A percentile compares a stretch with the other conserved stretches of the same genome.
These are phyloP conservation scores for Coleophora flavipennella DNA, from an alignment of 2,888 invertebrate species.

Conservation along the genomic window DNA sequence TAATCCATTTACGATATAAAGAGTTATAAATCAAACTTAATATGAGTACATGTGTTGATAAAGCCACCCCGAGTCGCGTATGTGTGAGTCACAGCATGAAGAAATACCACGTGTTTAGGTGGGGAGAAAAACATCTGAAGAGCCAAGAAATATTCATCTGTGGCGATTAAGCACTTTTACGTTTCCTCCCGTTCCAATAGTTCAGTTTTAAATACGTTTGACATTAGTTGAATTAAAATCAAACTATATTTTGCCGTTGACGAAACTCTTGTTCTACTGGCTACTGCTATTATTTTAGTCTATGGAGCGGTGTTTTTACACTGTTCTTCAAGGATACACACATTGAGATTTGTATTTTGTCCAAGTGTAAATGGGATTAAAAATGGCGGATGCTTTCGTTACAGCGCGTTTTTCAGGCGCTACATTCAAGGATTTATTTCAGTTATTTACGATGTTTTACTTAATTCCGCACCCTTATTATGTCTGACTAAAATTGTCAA, in stretches of 20 bases:
- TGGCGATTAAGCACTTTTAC: too few relatives aligned
- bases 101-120: too few relatives aligned
- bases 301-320: slow-evolving; percentile 5
- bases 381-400: slow-evolving; percentile 33
- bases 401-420: not conserved
- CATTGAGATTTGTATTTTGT: slow-evolving; percentile 21
- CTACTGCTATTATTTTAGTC: not conserved
- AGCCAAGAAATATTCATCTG: too few relatives aligned
- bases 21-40: slow-evolving; percentile 71
- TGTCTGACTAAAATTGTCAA: too few relatives aligned
- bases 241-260: too few relatives aligned
- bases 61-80: slow-evolving; percentile 21
- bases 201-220: too few relatives aligned
- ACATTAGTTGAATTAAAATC: too few relatives aligned
- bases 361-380: slow-evolving; percentile 36
- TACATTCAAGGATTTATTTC: too few relatives aligned
- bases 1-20: slow-evolving; percentile 73
- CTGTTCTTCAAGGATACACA: slow-evolving; percentile 3
- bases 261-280: too few relatives aligned
- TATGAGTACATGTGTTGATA: slow-evolving; percentile 70
- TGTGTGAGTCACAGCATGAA: not conserved
- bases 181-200: too few relatives aligned
- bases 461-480: too few relatives aligned
- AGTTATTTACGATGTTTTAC: not conserved
- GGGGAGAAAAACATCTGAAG: too few relatives aligned